These are phyloP conservation scores for Jordanella pulchra DNA, from an alignment of 2,797 vertebrate species.

Conservation along the genomic window DNA sequence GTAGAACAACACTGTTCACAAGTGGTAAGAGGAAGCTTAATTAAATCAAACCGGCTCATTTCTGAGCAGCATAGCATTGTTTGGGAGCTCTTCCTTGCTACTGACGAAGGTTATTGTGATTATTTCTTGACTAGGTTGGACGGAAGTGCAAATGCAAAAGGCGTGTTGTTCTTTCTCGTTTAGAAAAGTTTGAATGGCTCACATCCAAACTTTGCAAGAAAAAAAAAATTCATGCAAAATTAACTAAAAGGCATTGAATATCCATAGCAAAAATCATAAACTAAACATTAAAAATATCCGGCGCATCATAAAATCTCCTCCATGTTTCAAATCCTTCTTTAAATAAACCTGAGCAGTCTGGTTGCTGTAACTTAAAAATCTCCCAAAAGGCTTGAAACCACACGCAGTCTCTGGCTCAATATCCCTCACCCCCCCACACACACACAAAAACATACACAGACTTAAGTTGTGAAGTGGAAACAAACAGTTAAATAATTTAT, in stretches of 20 bases:
- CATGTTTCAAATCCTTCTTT: conserved; percentile 79
- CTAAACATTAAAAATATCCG: conserved; percentile 80
- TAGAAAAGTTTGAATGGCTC: conserved; percentile 39
- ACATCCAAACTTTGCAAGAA: conserved; percentile 30
- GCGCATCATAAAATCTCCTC: conserved; percentile 80
- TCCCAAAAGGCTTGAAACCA: conserved; percentile 43
- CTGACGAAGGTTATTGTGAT: conserved; percentile 60
- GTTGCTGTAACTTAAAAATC: conserved; percentile 37
- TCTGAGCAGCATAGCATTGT: conserved; percentile 12
- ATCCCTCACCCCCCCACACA: conserved; percentile 16
- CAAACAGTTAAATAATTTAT: conserved; percentile 70
- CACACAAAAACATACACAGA: conserved; percentile 28
- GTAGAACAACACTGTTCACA: conserved; percentile 38
- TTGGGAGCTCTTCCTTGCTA: conserved; percentile 37
- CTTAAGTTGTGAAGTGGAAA: conserved; percentile 56
- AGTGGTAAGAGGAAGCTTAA: conserved; percentile 26
- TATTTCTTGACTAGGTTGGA: conserved; percentile 38
- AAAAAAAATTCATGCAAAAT: conserved; percentile 52
- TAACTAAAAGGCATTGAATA: conserved; percentile 31
- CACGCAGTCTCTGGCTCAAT: conserved; percentile 37
- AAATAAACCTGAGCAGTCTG: conserved; percentile 83
- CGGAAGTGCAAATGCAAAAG: conserved; percentile 20
- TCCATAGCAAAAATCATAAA: conserved; percentile 50
- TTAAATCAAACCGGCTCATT: conserved; percentile 42
- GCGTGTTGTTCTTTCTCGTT: conserved; percentile 2